A percentile compares a stretch with the other conserved stretches of the same genome.
phyloP scores from a whole-genome alignment of 1,140 invertebrate genomes.

The Microvelia longipes region DNA sequence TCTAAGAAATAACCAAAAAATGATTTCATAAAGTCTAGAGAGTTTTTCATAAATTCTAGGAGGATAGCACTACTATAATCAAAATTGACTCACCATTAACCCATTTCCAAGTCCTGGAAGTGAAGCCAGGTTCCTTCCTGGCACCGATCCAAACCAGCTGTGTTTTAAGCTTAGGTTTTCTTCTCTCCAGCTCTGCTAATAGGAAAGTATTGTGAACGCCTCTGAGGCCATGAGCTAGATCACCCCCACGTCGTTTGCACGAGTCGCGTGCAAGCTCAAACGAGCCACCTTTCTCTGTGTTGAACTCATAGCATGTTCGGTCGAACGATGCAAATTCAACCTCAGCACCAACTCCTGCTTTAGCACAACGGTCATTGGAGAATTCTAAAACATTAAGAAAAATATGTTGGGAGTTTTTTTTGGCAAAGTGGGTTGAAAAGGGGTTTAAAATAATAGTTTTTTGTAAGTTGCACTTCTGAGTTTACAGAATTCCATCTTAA shows the following conservation, averaged over 20 bases:
- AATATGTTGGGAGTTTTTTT: too few species aligned
- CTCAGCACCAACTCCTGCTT: constrained; percentile 48
- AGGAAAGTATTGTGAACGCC: constrained; percentile 42
- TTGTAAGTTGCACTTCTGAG: too few species aligned
- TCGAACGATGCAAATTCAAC: constrained; percentile 63
- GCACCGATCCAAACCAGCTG: constrained; percentile 83
- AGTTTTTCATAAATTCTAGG: too few species aligned
- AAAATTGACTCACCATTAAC: constrained; percentile 74
- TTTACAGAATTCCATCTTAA: too few species aligned
- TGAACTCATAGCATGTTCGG: constrained; percentile 77
- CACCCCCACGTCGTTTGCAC: constrained; percentile 53
- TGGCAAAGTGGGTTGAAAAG: too few species aligned
- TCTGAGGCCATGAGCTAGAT: constrained; percentile 56
- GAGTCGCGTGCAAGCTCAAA: constrained; percentile 60
- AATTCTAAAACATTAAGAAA: constrained; percentile 44
- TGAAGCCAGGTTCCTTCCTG: constrained; percentile 67
- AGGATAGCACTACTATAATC: too few species aligned
- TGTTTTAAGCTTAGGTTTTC: constrained; percentile 60
- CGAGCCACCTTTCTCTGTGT: constrained; percentile 58
- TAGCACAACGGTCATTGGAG: constrained; percentile 60
- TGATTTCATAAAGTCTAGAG: too few species aligned
- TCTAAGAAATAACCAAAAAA: too few species aligned
- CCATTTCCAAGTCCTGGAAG: constrained; percentile 75
- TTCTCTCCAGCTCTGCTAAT: constrained; percentile 59
- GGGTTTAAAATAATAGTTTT: too few species aligned